Conservation (phyloP, 64 coral and sea anemone genomes). For the Catalaphyllia jardinei region DNA sequence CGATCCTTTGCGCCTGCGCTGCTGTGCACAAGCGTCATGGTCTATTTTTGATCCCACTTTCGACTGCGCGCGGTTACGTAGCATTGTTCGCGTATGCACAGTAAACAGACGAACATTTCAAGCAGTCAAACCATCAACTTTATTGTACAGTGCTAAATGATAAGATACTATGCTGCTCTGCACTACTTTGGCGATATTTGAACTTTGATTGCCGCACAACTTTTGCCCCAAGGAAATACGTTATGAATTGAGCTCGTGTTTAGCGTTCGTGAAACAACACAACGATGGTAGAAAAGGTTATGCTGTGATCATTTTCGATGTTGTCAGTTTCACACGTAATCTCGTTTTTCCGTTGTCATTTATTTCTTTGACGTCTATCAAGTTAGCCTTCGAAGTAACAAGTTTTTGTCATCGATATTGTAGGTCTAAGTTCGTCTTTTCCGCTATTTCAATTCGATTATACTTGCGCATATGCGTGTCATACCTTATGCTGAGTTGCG, state of each 20-base stretch:
- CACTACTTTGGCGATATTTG: no score
- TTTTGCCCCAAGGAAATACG: no score
- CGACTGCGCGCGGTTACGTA: background rate
- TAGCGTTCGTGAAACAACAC: background rate
- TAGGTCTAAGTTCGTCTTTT: background rate
- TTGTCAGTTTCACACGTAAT: no score
- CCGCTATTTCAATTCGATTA: no score
- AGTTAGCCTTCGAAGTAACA: constrained; percentile 24
- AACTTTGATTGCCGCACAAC: no score
- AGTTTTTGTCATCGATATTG: background rate
- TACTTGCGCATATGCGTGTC: background rate
- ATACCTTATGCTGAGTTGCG: background rate
- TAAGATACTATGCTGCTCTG: no score
- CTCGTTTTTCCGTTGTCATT: background rate
- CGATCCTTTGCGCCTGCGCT: background rate
- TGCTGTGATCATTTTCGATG: no score
- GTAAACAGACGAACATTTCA: background rate
- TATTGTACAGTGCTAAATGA: background rate
- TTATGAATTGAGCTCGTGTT: no score
- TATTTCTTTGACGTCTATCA: background rate
- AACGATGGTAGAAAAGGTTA: background rate
- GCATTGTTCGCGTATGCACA: background rate
- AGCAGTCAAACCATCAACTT: background rate
- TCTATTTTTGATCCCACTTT: background rate
- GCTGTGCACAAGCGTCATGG: constrained; percentile 6